A percentile compares a stretch with the other conserved stretches of the same genome.
Conservation (phyloP, 2,797 vertebrate species). For the Ptychadena robeensis region DNA sequence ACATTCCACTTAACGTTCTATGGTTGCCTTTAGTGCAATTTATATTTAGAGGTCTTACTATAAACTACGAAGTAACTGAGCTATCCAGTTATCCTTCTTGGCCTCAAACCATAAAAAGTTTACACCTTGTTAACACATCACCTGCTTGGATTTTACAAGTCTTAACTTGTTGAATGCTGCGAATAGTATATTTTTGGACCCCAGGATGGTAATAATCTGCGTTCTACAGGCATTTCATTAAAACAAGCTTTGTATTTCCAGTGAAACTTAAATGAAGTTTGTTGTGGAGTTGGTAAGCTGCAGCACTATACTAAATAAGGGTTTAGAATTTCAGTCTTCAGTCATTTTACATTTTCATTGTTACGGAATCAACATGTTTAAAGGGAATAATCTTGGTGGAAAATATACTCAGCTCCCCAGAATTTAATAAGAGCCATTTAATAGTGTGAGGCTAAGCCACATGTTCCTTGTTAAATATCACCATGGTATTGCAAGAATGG, state of each 20-base stretch:
- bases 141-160: conserved; percentile 31
- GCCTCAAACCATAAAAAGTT: conserved; percentile 11
- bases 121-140: conserved; percentile 28
- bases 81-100: background rate
- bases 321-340: conserved; percentile 14
- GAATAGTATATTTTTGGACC: background rate
- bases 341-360: conserved; percentile 27
- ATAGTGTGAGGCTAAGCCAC: conserved; percentile 33
- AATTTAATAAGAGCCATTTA: conserved; percentile 35
- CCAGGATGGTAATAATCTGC: conserved; percentile 7
- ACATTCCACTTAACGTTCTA: background rate
- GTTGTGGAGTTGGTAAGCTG: background rate
- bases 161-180: conserved; percentile 22
- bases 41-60: no score
- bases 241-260: background rate
- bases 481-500: conserved; percentile 1
- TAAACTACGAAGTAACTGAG: no score
- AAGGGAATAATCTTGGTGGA: conserved; percentile 26
- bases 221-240: background rate
- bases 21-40: background rate
- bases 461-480: conserved; percentile 42
- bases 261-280: background rate
- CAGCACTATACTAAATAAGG: conserved; percentile 2
- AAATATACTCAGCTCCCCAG: conserved; percentile 15
- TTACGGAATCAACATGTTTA: conserved; percentile 24